Percentiles rank a stretch among this genome's conserved stretches.
Conservation (phyloP, 2,113 vertebrate genomes). For the Ardeotis arabs region DNA sequence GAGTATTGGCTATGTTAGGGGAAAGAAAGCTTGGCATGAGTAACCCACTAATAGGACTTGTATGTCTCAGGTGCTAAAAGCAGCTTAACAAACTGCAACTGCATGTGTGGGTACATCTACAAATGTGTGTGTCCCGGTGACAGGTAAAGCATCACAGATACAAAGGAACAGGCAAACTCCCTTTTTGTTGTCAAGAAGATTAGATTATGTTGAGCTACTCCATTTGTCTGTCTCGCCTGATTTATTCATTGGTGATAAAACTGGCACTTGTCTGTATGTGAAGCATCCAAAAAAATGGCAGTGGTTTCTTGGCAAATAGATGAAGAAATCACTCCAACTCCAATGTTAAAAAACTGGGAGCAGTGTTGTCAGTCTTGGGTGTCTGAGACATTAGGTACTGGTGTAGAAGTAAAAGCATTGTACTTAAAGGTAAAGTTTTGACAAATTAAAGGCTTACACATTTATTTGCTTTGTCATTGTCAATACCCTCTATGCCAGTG, state of each 20-base stretch:
- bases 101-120: accelerated
- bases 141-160: neutral
- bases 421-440: neutral
- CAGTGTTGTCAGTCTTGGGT: neutral
- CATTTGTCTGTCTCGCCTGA: neutral
- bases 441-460: neutral
- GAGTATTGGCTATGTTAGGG: neutral
- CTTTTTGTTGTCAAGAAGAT: neutral
- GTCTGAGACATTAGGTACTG: neutral
- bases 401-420: neutral
- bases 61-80: neutral
- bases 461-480: neutral
- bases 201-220: neutral
- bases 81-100: neutral
- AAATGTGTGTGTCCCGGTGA: neutral
- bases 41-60: neutral
- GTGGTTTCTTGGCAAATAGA: neutral
- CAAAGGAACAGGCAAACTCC: neutral
- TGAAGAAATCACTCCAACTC: neutral
- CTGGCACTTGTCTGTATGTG: neutral
- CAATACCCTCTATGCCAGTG: neutral
- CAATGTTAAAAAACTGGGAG: neutral
- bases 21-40: neutral
- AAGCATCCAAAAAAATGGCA: neutral
- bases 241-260: neutral